Percentiles rank a stretch among this genome's conserved stretches.
Evolutionary conservation across 2,113 vertebrate species (phyloP).

Genomic region (Climacteris rufus): DNA sequence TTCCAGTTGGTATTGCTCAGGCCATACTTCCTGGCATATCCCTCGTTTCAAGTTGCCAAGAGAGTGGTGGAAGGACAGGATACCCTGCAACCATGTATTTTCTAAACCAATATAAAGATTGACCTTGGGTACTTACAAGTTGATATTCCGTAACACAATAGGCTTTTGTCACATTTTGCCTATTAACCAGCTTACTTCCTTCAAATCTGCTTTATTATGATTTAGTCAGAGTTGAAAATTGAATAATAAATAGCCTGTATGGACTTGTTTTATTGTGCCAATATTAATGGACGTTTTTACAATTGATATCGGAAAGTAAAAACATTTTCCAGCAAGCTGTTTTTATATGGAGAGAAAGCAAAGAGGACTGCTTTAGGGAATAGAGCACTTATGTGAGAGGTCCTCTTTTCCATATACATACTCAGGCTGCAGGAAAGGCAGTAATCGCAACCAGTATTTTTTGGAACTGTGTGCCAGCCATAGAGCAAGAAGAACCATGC

Average conservation of each 20-base stretch:
- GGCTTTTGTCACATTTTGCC: neutral
- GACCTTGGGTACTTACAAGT: neutral
- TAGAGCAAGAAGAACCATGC: neutral
- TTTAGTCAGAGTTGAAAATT: neutral
- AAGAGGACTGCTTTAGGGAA: neutral
- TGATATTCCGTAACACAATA: neutral
- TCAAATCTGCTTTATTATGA: neutral
- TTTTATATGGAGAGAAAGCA: neutral
- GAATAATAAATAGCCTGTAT: neutral
- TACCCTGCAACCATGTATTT: neutral
- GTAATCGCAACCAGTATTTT: neutral
- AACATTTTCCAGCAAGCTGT: neutral
- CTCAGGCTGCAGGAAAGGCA: neutral
- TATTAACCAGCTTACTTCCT: neutral
- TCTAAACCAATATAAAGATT: neutral
- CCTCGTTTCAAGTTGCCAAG: neutral
- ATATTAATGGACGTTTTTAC: neutral
- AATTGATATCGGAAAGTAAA: neutral
- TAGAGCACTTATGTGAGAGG: neutral
- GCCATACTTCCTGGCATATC: neutral
- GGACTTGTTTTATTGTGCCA: neutral
- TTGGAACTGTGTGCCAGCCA: neutral
- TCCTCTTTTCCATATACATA: neutral
- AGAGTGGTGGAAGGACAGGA: neutral
- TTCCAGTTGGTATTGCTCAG: neutral